These are phyloP conservation scores for Harlomillsia oculata DNA, from an alignment of 1,140 invertebrate species.

Conservation along the genomic window DNA sequence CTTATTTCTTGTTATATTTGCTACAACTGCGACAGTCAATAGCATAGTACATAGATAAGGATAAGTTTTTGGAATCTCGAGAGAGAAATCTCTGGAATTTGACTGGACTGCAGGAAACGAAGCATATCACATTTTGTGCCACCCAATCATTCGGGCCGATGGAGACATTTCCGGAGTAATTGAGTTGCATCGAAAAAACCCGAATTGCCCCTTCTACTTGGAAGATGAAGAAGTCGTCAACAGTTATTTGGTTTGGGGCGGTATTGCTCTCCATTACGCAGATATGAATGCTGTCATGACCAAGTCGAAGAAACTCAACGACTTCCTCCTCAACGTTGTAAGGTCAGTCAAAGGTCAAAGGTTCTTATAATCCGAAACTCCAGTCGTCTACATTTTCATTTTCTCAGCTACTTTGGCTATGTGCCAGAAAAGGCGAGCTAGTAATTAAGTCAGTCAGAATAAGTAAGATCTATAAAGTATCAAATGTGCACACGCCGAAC, in stretches of 20 bases:
- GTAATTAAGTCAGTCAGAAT: no score
- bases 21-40: neutral
- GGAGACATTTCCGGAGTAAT: constrained; percentile 49
- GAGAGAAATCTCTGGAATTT: no score
- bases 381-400: no score
- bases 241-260: constrained; percentile 54
- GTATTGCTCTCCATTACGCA: constrained; percentile 42
- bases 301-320: constrained; percentile 47
- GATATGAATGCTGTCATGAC: constrained; percentile 45
- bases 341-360: constrained; percentile 43
- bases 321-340: constrained; percentile 50
- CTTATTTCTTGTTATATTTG: neutral
- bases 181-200: constrained; percentile 41
- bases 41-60: no score
- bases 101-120: constrained; percentile 30
- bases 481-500: no score
- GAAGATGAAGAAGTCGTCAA: constrained; percentile 58
- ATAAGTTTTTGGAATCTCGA: no score
- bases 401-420: no score
- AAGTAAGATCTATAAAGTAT: no score
- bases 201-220: constrained; percentile 46
- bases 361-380: no score
- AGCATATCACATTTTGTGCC: constrained; percentile 44
- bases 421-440: no score
- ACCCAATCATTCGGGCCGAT: constrained; percentile 50